Evolutionary conservation across 2,797 vertebrate genomes (phyloP).

Genomic region (Denticeps clupeoides): DNA sequence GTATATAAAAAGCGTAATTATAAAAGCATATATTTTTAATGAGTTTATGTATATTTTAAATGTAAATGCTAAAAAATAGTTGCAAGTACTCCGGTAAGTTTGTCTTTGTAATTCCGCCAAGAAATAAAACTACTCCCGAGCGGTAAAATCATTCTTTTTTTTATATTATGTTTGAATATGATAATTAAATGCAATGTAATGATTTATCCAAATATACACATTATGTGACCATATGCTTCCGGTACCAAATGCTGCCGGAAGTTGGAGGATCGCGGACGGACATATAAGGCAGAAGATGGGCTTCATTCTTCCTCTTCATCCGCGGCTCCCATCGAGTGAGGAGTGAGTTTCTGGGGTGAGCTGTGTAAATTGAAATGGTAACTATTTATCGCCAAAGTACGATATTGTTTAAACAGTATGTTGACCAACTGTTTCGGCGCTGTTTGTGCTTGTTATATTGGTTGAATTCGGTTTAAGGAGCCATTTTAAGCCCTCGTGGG

Average conservation of each 20-base stretch:
- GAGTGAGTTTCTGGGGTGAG: constrained; percentile 61
- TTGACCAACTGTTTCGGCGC: no score
- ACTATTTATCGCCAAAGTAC: no score
- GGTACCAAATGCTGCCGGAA: constrained; percentile 38
- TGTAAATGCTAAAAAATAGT: not conserved
- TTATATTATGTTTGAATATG: no score
- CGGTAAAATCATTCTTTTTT: not conserved
- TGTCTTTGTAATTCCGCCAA: constrained; percentile 20
- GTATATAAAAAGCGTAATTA: not conserved
- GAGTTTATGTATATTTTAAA: no score
- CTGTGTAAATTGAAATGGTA: constrained; percentile 62
- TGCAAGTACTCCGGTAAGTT: constrained; percentile 39
- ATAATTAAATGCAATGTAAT: no score
- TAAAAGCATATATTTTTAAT: no score
- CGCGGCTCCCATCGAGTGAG: constrained; percentile 65
- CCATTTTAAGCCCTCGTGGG: constrained; percentile 54
- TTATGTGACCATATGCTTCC: not conserved
- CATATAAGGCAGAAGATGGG: constrained; percentile 12
- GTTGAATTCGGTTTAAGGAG: constrained; percentile 25
- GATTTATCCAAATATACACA: no score
- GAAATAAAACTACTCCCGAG: constrained; percentile 45
- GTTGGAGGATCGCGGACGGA: constrained; percentile 35
- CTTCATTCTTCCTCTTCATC: constrained; percentile 73
- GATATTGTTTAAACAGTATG: no score
- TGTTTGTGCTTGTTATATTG: no score